These are phyloP conservation scores for Metellina segmentata DNA, from an alignment of 2,888 invertebrate genomes.

Conservation along the genomic window DNA sequence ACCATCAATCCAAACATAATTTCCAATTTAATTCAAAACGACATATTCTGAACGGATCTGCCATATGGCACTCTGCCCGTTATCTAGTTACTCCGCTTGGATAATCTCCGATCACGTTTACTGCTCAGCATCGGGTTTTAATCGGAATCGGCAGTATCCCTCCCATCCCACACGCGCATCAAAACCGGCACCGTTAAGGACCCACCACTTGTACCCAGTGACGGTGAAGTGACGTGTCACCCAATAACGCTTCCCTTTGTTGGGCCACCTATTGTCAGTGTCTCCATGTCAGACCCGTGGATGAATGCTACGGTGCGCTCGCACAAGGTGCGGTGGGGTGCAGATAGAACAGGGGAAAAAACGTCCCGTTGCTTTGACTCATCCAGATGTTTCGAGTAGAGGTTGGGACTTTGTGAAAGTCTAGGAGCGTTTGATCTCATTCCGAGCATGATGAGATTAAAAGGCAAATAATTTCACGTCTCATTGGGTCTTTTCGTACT, in stretches of 20 bases:
- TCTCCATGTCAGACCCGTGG: constrained; percentile 42
- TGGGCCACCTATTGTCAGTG: constrained; percentile 44
- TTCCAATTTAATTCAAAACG: constrained; percentile 33
- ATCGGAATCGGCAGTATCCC: constrained; percentile 57
- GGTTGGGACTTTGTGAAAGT: neutral
- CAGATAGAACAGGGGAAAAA: neutral
- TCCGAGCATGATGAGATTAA: constrained; percentile 32
- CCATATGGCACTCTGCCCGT: constrained; percentile 44
- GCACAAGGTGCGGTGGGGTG: neutral
- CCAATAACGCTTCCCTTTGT: constrained; percentile 65
- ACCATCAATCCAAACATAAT: neutral
- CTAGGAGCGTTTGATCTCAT: constrained; percentile 5
- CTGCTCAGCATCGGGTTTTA: constrained; percentile 35
- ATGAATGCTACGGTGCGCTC: constrained; percentile 23
- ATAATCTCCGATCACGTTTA: constrained; percentile 57
- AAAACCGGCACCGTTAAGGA: constrained; percentile 44
- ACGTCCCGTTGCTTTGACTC: constrained; percentile 20
- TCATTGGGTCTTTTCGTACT: neutral
- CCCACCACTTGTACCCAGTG: constrained; percentile 32
- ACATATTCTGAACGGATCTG: neutral
- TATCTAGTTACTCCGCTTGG: neutral
- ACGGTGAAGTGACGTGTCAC: constrained; percentile 63
- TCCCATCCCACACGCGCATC: constrained; percentile 15
- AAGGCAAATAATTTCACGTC: constrained; percentile 55
- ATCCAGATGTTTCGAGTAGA: constrained; percentile 24